Percentiles rank a stretch among this genome's conserved stretches.
phyloP scores from a whole-genome alignment of 35 echinoderm and acorn worm species.

The Heliocidaris erythrogramma region DNA sequence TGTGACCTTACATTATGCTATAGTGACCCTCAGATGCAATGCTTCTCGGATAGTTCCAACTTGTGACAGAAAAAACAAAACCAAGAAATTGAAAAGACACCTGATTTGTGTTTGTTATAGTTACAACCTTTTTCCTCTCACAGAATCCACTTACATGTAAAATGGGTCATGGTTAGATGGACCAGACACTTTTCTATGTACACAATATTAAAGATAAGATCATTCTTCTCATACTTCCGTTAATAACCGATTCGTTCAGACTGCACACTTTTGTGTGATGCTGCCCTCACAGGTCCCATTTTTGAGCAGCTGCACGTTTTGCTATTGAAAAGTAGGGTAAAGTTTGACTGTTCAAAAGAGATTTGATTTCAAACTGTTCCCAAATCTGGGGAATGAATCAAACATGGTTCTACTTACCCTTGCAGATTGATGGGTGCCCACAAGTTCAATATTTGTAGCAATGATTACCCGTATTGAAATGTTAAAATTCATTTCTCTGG shows the following conservation, averaged over 20 bases:
- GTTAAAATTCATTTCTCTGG: background rate
- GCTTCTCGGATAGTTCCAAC: too few species aligned
- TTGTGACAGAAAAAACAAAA: background rate
- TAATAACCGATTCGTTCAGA: background rate
- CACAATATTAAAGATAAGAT: background rate
- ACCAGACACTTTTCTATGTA: background rate
- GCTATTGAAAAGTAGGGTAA: background rate
- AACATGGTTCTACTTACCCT: background rate
- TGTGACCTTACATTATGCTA: background rate
- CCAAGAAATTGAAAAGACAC: background rate
- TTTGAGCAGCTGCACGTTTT: background rate
- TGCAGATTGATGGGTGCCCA: background rate
- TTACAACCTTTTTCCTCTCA: background rate
- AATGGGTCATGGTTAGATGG: background rate
- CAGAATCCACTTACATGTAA: background rate
- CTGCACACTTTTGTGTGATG: background rate
- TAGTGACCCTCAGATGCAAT: background rate
- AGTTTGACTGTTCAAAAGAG: background rate
- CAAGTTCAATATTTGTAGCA: conserved; percentile 10
- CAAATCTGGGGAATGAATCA: background rate
- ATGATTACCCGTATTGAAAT: background rate
- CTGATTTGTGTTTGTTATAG: background rate
- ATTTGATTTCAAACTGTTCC: background rate
- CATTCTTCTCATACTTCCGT: background rate
- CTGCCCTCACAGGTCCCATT: background rate